Evolutionary conservation across 1,140 invertebrate genomes (phyloP).

Genomic region (Solenopsis fugax): DNA sequence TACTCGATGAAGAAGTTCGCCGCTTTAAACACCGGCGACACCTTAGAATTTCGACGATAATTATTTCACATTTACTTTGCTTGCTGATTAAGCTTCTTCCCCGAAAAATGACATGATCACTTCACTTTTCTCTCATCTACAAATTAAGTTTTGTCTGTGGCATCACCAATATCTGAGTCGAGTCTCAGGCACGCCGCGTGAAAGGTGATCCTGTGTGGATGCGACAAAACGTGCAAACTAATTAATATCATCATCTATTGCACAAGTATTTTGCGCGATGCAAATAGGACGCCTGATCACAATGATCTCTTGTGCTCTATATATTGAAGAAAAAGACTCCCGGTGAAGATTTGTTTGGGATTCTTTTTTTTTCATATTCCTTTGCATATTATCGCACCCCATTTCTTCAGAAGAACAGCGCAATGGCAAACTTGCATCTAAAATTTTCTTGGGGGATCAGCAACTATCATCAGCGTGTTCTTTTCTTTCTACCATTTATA

Average conservation of each 20-base stretch:
- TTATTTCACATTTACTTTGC: background rate
- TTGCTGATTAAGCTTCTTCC: background rate
- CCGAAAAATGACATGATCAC: background rate
- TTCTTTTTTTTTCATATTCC: slow-evolving; percentile 50
- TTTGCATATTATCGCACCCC: slow-evolving; percentile 45
- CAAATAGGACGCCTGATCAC: background rate
- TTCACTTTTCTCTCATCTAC: background rate
- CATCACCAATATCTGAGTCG: background rate
- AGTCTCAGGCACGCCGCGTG: slow-evolving; percentile 6
- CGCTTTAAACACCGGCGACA: background rate
- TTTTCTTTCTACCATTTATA: slow-evolving; percentile 68
- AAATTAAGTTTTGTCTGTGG: background rate
- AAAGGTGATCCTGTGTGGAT: slow-evolving; percentile 29
- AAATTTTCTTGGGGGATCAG: slow-evolving; percentile 34
- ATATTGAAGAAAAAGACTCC: slow-evolving; percentile 6
- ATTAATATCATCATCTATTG: slow-evolving; percentile 39
- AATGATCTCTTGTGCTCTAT: background rate
- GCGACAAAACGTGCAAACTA: slow-evolving; percentile 55
- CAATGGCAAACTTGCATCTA: slow-evolving; percentile 35
- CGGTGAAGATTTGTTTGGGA: background rate
- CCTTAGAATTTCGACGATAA: background rate
- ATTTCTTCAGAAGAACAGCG: slow-evolving; percentile 34
- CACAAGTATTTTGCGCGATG: slow-evolving; percentile 26
- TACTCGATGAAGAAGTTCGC: background rate
- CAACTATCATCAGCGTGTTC: slow-evolving; percentile 52